phyloP scores from a whole-genome alignment of 2,797 vertebrate species.

The Emydoidea blandingii region DNA sequence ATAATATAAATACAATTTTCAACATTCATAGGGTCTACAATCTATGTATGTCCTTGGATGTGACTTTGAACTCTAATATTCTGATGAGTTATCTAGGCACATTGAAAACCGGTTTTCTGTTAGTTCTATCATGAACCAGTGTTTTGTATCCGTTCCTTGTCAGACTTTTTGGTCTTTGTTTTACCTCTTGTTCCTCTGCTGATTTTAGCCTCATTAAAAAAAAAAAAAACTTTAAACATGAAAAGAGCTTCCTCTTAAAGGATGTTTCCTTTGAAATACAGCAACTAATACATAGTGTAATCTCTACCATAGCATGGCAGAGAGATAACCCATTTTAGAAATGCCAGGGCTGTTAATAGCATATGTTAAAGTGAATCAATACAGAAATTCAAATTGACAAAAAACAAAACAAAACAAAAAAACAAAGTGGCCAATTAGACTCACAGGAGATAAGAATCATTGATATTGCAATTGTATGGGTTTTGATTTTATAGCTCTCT shows the following conservation, averaged over 20 bases:
- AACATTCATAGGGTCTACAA: too few species aligned
- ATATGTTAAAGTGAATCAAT: background rate
- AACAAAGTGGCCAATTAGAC: slow-evolving; percentile 14
- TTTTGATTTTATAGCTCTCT: background rate
- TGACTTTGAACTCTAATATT: too few species aligned
- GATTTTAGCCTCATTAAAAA: background rate
- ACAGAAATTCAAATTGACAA: background rate
- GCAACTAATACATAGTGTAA: background rate
- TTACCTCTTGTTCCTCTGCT: background rate
- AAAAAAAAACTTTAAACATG: background rate
- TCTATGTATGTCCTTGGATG: too few species aligned
- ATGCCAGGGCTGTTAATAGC: background rate
- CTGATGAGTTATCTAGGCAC: background rate
- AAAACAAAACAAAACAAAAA: slow-evolving; percentile 23
- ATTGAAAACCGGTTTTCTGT: background rate
- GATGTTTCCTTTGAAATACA: background rate
- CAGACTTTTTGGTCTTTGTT: background rate
- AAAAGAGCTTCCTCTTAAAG: background rate
- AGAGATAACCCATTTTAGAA: background rate
- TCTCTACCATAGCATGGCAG: background rate
- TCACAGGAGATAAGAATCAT: slow-evolving; percentile 20
- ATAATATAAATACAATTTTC: too few species aligned
- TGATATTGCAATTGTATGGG: background rate
- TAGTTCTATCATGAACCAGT: background rate
- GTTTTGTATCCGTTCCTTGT: background rate